Evolutionary conservation across 1,140 invertebrate genomes (phyloP), one percentile per base, ranked within the genome.

Genomic region (Magallana angulata): DNA sequence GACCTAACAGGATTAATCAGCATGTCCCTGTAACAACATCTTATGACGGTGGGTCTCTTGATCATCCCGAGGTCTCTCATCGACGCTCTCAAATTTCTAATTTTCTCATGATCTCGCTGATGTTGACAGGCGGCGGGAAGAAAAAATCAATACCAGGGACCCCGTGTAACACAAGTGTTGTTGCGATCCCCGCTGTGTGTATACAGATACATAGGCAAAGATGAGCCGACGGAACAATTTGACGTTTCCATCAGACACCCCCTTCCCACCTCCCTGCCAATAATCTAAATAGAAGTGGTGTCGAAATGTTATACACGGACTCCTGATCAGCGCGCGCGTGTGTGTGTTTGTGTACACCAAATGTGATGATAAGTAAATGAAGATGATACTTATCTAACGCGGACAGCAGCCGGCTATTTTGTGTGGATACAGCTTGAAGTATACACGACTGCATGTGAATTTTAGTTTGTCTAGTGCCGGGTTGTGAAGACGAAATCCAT

Each of bases 251-350:
- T 48, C 36, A 48, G 36, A 48, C 36, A 48, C 36, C 36, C 36
- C 68, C 68, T 24, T 7, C 36, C 18, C 60, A 64, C 36, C 3
- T 48, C 36, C 24, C 4, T 76, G 68, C 68, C 68, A 76, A 24
- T 76, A 76, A 76, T 76, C 68, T 24, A 76, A 76, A 76, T 76
- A 76, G 68, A 76, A 76, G 68, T 76, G 68, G 68, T 76, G 68
- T 76, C 68, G 68, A 76, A 76, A 76, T 76, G 68, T 76, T 76
- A 30, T 11, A 30, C 9, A 48, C 36, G 36, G 36, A 48, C 36
- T 48, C 24, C 24, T 24, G 24, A 24, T 24, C 36, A 48, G 36
- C 36, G 36, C 12, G 18, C 18, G 68, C 68, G 68, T 11, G 68
- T 30, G 68, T 76, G 30, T 76, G 14, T 76, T 18, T 76, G 68